Evolutionary conservation across 2,797 vertebrate genomes (phyloP).

Genomic region (Squalus acanthias): DNA sequence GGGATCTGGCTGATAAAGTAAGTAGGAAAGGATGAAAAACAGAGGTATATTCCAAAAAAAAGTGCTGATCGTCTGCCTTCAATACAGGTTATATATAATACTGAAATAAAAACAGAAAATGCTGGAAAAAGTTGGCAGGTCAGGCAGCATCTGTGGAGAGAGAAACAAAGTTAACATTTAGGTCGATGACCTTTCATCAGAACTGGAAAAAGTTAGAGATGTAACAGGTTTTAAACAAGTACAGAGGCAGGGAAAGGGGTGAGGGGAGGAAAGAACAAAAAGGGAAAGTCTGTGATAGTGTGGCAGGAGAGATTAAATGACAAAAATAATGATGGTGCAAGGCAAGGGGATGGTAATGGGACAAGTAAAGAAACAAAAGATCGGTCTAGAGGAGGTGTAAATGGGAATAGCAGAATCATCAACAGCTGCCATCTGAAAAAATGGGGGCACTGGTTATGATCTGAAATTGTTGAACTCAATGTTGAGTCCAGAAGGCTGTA

Average conservation of each 20-base stretch:
- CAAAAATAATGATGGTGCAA: neutral
- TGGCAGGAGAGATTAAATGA: too few species aligned
- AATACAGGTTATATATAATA: neutral
- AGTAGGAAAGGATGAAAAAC: slow-evolving; percentile 30
- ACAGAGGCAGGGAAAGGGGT: neutral
- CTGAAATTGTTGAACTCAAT: neutral
- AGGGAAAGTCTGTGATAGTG: too few species aligned
- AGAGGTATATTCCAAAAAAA: neutral
- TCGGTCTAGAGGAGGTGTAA: neutral
- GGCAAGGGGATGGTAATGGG: neutral
- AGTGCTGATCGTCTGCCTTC: neutral
- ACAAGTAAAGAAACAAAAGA: neutral
- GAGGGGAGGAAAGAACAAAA: neutral
- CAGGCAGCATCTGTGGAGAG: neutral
- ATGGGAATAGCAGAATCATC: neutral
- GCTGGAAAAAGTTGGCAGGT: neutral
- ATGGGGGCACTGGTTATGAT: neutral
- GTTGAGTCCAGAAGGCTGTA: neutral
- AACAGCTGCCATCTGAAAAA: neutral
- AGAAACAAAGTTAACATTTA: neutral
- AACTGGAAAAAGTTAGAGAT: neutral
- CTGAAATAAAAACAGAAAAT: neutral
- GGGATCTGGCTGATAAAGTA: slow-evolving; percentile 91
- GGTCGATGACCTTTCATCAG: neutral
- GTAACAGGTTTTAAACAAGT: neutral